Percentiles rank a stretch among this genome's conserved stretches.
Conservation (phyloP, 2,797 vertebrate genomes). For the Darevskia nairensis region DNA sequence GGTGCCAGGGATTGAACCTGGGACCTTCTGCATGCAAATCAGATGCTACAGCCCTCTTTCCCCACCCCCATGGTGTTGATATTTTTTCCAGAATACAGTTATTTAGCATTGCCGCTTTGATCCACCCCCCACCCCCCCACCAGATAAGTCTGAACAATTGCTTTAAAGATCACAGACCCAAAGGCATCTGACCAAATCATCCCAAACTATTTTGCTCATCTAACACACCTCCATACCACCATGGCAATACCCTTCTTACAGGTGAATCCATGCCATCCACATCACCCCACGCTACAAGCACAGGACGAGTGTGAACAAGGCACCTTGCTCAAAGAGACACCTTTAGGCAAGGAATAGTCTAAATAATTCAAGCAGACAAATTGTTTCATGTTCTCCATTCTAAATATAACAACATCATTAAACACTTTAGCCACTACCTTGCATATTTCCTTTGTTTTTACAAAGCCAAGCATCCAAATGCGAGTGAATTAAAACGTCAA, state of each 20-base stretch:
- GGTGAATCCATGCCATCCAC: background rate
- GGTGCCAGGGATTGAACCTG: too few relatives aligned
- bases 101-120: background rate
- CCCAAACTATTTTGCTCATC: background rate
- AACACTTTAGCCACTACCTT: background rate
- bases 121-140: background rate
- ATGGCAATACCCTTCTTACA: background rate
- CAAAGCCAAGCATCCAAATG: background rate
- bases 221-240: background rate
- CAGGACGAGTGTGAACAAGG: background rate
- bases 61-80: too few relatives aligned
- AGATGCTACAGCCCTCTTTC: too few relatives aligned
- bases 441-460: background rate
- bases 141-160: too few relatives aligned
- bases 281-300: background rate
- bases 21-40: too few relatives aligned
- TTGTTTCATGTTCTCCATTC: background rate
- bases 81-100: too few relatives aligned
- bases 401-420: background rate
- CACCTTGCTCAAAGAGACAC: background rate
- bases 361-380: background rate
- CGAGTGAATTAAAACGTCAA: slow-evolving; percentile 13
- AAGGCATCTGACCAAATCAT: background rate
- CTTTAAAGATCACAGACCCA: background rate
- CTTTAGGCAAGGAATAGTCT: background rate